These are phyloP conservation scores for Tragopan temminckii DNA, from an alignment of 2,797 vertebrate genomes.

Conservation along the genomic window DNA sequence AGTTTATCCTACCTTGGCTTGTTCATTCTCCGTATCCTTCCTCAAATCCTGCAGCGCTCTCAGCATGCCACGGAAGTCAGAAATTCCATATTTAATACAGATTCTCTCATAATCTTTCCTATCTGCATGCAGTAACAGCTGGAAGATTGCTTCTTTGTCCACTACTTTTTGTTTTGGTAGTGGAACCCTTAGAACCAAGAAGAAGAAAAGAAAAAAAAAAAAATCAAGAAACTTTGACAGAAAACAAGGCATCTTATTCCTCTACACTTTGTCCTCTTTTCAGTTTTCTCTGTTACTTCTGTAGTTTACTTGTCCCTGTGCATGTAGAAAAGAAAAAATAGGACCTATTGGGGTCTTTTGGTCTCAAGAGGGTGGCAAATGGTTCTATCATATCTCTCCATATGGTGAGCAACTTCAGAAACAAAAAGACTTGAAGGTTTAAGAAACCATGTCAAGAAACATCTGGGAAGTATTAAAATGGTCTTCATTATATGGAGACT, in stretches of 20 bases:
- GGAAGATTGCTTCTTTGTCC: slow-evolving; percentile 86
- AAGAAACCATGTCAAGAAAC: background rate
- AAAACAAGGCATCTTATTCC: background rate
- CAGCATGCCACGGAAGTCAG: slow-evolving; percentile 90
- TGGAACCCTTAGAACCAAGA: slow-evolving; percentile 40
- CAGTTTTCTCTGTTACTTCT: background rate
- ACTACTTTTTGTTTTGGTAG: slow-evolving; percentile 52
- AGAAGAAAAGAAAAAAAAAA: background rate
- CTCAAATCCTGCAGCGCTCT: slow-evolving; percentile 87
- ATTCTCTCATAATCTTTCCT: slow-evolving; percentile 90
- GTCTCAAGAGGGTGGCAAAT: background rate
- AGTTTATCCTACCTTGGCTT: slow-evolving; percentile 83
- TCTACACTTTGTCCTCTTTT: background rate
- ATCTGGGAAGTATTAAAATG: background rate
- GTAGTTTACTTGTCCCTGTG: background rate
- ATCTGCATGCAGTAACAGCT: slow-evolving; percentile 87
- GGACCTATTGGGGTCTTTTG: background rate
- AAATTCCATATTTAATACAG: slow-evolving; percentile 88
- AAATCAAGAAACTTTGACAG: background rate
- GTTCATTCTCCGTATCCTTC: slow-evolving; percentile 81
- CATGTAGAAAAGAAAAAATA: background rate
- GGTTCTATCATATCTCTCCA: background rate
- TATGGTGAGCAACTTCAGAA: background rate
- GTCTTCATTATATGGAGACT: background rate
- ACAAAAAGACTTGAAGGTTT: background rate